Evolutionary conservation across 2,888 invertebrate genomes (phyloP).

Genomic region (Andrena chrysosceles): DNA sequence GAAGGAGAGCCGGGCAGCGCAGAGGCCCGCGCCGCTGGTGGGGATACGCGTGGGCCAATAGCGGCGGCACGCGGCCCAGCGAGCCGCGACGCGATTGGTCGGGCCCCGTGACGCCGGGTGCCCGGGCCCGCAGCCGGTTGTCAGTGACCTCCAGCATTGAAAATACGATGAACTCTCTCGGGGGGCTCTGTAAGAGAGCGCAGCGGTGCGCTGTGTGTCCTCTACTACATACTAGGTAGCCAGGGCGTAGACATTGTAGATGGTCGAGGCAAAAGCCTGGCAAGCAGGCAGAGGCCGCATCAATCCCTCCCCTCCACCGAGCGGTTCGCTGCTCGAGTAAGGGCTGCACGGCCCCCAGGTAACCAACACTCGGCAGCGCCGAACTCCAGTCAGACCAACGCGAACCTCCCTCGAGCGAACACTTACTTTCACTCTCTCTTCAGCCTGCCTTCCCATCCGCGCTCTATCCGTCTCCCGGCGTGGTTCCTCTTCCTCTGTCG

Average conservation of each 20-base stretch:
- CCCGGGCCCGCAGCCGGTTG: constrained; percentile 87
- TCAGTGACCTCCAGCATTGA: constrained; percentile 94
- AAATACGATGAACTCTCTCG: constrained; percentile 90
- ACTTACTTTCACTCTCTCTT: constrained; percentile 84
- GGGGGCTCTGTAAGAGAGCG: constrained; percentile 81
- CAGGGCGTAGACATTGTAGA: constrained; percentile 86
- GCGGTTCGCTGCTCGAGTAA: constrained; percentile 72
- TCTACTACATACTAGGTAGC: constrained; percentile 85
- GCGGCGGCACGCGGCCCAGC: constrained; percentile 73
- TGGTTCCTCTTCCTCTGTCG: constrained; percentile 31
- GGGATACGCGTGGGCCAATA: constrained; percentile 68
- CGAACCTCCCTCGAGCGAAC: constrained; percentile 85
- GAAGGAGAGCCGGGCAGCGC: constrained; percentile 68
- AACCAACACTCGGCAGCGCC: constrained; percentile 81
- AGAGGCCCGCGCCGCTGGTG: constrained; percentile 57
- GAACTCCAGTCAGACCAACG: constrained; percentile 84
- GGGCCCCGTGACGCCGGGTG: constrained; percentile 78
- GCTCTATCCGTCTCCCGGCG: constrained; percentile 49
- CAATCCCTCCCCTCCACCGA: constrained; percentile 73
- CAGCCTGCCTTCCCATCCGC: constrained; percentile 54
- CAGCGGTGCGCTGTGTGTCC: constrained; percentile 84
- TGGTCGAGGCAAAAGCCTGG: constrained; percentile 69
- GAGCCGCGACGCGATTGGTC: constrained; percentile 77
- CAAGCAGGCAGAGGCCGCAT: constrained; percentile 69
- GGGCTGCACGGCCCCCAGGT: constrained; percentile 82